Evolutionary conservation across 2,888 invertebrate species (phyloP).

Genomic region (Argynnis bischoffii): DNA sequence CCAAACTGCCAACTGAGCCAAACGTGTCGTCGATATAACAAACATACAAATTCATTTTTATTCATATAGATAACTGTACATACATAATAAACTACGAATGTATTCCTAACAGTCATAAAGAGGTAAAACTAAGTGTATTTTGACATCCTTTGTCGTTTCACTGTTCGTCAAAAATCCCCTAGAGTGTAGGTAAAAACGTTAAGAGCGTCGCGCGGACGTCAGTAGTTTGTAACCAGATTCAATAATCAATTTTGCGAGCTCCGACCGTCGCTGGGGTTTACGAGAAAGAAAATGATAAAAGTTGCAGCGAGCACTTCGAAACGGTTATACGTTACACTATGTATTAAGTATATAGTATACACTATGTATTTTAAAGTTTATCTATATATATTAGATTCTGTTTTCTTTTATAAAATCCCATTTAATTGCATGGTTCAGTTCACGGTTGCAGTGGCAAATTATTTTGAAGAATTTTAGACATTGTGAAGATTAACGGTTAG

Average conservation of each 20-base stretch:
- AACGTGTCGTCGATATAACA: no score
- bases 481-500: no score
- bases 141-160: conserved; percentile 18
- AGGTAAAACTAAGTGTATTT: conserved; percentile 7
- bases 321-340: neutral
- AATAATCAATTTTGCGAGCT: conserved; percentile 74
- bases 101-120: neutral
- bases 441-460: no score
- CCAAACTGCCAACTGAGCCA: no score
- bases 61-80: no score
- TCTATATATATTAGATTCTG: no score
- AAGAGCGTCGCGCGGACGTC: conserved; percentile 53
- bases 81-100: neutral
- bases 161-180: conserved; percentile 48
- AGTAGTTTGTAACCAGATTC: conserved; percentile 78
- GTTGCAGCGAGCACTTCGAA: neutral
- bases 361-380: no score
- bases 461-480: no score
- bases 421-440: no score
- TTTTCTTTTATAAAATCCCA: no score
- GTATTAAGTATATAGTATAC: no score
- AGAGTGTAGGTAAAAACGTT: conserved; percentile 56
- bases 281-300: conserved; percentile 26
- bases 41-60: no score
- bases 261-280: conserved; percentile 40